Conservation (phyloP, 2,888 invertebrate genomes). For the Erebia ligea region DNA sequence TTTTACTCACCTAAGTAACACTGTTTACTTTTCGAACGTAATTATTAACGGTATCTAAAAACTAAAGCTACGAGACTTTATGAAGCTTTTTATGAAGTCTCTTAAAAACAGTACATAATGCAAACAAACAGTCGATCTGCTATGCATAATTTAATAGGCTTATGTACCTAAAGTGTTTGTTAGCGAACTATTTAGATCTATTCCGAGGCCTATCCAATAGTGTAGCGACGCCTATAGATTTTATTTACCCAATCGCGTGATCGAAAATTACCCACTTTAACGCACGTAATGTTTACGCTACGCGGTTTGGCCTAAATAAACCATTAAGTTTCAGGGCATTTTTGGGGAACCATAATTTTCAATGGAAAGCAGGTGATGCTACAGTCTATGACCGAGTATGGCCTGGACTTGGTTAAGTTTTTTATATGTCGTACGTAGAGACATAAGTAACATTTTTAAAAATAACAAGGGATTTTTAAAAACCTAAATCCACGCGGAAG, state of each 20-base stretch:
- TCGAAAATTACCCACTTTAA: neutral
- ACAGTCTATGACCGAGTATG: no score
- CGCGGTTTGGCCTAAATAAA: neutral
- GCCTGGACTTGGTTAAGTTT: no score
- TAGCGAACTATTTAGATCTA: constrained; percentile 4
- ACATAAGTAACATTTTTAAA: no score
- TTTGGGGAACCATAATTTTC: neutral
- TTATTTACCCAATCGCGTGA: constrained; percentile 42
- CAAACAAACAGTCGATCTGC: neutral
- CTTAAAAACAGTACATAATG: neutral
- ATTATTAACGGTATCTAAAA: no score
- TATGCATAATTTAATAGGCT: neutral
- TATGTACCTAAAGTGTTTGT: neutral
- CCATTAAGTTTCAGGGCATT: neutral
- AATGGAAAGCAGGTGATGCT: no score
- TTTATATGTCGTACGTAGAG: no score
- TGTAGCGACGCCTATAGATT: constrained; percentile 20
- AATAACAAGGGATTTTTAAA: no score
- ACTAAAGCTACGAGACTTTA: no score
- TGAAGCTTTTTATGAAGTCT: no score
- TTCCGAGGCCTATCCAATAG: constrained; percentile 21
- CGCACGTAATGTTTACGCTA: constrained; percentile 1
- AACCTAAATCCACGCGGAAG: no score
- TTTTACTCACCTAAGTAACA: no score
- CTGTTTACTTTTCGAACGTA: no score